These are phyloP conservation scores for Nasonovia ribisnigri DNA, from an alignment of 2,888 invertebrate species.

Conservation along the genomic window DNA sequence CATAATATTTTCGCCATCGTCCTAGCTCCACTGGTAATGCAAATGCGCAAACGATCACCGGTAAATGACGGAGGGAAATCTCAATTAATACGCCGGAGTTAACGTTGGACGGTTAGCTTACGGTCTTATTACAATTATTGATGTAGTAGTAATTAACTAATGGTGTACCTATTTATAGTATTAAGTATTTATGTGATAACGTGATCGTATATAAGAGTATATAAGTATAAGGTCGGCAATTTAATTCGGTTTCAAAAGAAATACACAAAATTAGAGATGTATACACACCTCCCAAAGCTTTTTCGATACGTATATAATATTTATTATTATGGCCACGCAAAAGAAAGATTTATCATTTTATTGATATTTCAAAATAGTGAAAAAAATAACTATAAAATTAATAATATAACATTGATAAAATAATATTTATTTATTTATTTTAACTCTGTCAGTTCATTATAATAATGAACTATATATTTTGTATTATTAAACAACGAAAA, in stretches of 20 bases:
- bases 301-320: conserved; percentile 8
- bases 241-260: conserved; percentile 15
- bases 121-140: background rate
- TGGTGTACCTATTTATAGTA: conserved; percentile 35
- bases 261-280: conserved; percentile 31
- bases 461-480: background rate
- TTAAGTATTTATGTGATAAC: conserved; percentile 52
- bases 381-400: background rate
- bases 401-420: background rate
- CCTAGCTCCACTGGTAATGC: background rate
- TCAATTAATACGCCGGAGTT: conserved; percentile 28
- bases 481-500: conserved; percentile 26
- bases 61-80: conserved; percentile 3
- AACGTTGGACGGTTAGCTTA: background rate
- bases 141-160: conserved; percentile 20
- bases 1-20: background rate
- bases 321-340: background rate
- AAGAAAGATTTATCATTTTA: conserved; percentile 4
- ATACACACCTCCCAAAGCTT: background rate
- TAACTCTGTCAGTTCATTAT: background rate
- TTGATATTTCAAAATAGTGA: conserved; percentile 2
- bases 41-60: background rate
- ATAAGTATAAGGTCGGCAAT: background rate
- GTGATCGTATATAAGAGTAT: conserved; percentile 40
- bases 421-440: background rate